Evolutionary conservation across 1,140 invertebrate genomes (phyloP), one percentile per base, ranked within the genome.

Genomic region (Melanaphis sacchari): DNA sequence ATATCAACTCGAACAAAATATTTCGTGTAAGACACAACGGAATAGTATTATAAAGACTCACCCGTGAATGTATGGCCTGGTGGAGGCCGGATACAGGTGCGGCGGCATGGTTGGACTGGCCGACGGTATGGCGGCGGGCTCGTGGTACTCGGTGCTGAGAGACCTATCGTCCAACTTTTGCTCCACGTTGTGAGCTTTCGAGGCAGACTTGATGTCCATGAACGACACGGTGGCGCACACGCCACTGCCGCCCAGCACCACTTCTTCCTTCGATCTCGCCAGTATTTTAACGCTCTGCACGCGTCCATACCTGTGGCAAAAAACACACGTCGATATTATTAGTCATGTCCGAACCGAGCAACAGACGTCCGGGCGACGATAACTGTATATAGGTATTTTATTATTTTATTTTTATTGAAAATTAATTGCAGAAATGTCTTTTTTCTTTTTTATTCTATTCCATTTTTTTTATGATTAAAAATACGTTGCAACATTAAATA

Each of bases 191-290:
- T 98, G 98, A 91, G 98, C 98, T 96, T 99, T 99, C 94, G 98
- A 97, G 94, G 98, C 98, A 94, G 98, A 98, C 96, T 98, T 98
- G 96, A 99, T 99, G 96, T 99, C 98, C 97, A 98, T 98, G 96
- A 99, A 99, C 95, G 98, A 98, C 95, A 99, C 98, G 95, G 98
- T 98, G 95, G 98, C 98, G 94, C 96, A 96, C 89, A 96, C 94
- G 95, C 96, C 95, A 94, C 94, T 94, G 91, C 94, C 94, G 15
- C 94, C 94, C 89, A 94, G 94, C 94, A 93, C 94, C 94, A 94
- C 94, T 95, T 96, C 95, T 95, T 96, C 94, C 93, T 94, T 94
- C 92, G 94, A 95, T 95, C 96, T 96, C 94, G 97, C 96, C 96
- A 98, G 96, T 95, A 99, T 96, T 96, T 98, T 98, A 96, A 99